Evolutionary conservation across 2,888 invertebrate species (phyloP), one percentile per base, ranked within the genome.

Genomic region (Diachrysia chrysitis): DNA sequence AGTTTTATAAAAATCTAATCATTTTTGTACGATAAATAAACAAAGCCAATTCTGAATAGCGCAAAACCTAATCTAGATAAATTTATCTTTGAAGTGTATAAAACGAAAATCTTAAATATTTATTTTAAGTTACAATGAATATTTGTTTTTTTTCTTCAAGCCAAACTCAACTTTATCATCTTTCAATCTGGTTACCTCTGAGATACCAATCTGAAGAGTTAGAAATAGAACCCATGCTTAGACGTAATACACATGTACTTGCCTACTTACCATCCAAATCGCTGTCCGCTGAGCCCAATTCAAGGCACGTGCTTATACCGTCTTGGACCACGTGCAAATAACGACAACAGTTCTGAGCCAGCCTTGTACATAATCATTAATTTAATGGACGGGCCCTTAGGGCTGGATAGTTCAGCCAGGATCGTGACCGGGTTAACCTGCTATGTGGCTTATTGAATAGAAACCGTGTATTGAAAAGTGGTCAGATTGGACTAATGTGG

Each of bases 341-440:
- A 92, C 87, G 90, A 85, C 87, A 86, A 85, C 88, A 90, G 88
- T 90, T 88, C 85, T 79, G 69, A 65, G 37, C 59, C 58, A 80
- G 82, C 79, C 85, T 78, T 81, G 83, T 87, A 85, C 88, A 89
- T 91, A 90, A 90, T 89, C 92, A 91, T 92, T 91, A 92, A 90
- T 90, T 91, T 91, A 89, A 91, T 89, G 87, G 89, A 56, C 71
- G 82, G 63, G 42, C 75, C 55, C 82, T 76, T 63, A 73, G 81
- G 84, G 78, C 81, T 76, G 78, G 84, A 80, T 82, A 84, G 84
- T 83, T 73, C 71, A 84, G 83, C 79, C 85, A 83, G 71, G 81
- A 78, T 84, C 87, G 86, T 87, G 87, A 87, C 87, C 78, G 63
- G 84, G 72, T 76, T 84, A 81, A 85, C 76, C 81, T 83, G 66